Conservation (phyloP, 1,140 invertebrate genomes). For the Bombus waltoni region DNA sequence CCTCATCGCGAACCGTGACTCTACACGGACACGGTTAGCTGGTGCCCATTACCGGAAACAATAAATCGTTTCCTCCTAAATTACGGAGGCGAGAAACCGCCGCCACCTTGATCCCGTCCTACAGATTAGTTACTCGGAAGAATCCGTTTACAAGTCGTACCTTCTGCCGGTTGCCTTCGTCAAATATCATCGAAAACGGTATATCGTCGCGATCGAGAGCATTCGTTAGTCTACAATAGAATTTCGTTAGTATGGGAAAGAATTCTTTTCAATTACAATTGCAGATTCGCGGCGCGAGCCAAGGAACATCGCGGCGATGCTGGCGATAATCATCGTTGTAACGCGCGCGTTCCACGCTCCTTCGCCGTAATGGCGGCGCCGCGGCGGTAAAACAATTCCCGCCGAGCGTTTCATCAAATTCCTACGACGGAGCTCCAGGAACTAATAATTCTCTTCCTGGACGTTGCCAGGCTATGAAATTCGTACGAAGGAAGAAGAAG, state of each 20-base stretch:
- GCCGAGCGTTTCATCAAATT: background rate
- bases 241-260: background rate
- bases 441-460: background rate
- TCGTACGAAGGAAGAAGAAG: background rate
- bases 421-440: background rate
- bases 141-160: constrained; percentile 40
- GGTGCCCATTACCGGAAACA: constrained; percentile 66
- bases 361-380: background rate
- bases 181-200: constrained; percentile 23
- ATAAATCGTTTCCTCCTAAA: constrained; percentile 74
- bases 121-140: constrained; percentile 42
- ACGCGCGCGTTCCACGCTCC: background rate
- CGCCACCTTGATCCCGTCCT: constrained; percentile 25
- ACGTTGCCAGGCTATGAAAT: background rate
- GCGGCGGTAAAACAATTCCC: background rate
- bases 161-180: background rate
- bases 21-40: constrained; percentile 58
- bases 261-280: constrained; percentile 23
- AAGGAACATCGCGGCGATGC: background rate
- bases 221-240: too few species aligned
- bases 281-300: constrained; percentile 6
- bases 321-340: constrained; percentile 12
- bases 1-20: constrained; percentile 24
- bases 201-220: too few species aligned
- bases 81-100: constrained; percentile 66